Conservation (phyloP, 2,797 vertebrate species). For the Sebastes reedi region DNA sequence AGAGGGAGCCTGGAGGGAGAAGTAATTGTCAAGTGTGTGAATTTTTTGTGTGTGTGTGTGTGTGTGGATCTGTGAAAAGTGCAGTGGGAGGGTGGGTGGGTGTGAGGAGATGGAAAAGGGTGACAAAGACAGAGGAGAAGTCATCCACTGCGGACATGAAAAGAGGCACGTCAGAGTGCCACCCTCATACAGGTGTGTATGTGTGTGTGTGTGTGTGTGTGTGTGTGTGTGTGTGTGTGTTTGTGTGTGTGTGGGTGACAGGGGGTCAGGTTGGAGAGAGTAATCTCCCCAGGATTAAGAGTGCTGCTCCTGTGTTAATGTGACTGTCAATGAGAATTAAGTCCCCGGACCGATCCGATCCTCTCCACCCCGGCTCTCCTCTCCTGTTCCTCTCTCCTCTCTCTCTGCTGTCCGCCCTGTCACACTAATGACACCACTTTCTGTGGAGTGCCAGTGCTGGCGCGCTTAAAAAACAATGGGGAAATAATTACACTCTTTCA, state of each 20-base stretch:
- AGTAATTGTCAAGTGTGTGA: slow-evolving; percentile 44
- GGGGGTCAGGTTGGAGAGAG: slow-evolving; percentile 67
- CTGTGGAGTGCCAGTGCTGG: slow-evolving; percentile 54
- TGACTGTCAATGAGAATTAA: slow-evolving; percentile 85
- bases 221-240: slow-evolving; percentile 9
- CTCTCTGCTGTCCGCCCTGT: slow-evolving; percentile 38
- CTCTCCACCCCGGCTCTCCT: slow-evolving; percentile 34
- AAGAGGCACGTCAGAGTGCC: slow-evolving; percentile 13
- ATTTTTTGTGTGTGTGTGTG: not conserved
- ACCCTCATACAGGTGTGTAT: slow-evolving; percentile 32
- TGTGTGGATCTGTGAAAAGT: slow-evolving; percentile 9
- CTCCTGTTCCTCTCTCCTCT: not conserved
- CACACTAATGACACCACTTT: slow-evolving; percentile 73
- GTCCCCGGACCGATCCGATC: slow-evolving; percentile 59
- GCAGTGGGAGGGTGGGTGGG: not conserved
- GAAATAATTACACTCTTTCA: slow-evolving; percentile 74
- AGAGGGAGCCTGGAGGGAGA: slow-evolving; percentile 19
- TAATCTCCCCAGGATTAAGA: slow-evolving; percentile 82
- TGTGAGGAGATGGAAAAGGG: slow-evolving; percentile 26
- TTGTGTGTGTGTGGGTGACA: slow-evolving; percentile 44
- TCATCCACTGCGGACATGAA: slow-evolving; percentile 26
- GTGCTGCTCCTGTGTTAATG: slow-evolving; percentile 80
- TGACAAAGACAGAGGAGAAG: slow-evolving; percentile 54
- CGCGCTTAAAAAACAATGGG: slow-evolving; percentile 62
- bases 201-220: not conserved